A percentile compares a stretch with the other conserved stretches of the same genome.
Conservation (phyloP, 1,140 invertebrate genomes). For the Drosophila pruinosa region DNA sequence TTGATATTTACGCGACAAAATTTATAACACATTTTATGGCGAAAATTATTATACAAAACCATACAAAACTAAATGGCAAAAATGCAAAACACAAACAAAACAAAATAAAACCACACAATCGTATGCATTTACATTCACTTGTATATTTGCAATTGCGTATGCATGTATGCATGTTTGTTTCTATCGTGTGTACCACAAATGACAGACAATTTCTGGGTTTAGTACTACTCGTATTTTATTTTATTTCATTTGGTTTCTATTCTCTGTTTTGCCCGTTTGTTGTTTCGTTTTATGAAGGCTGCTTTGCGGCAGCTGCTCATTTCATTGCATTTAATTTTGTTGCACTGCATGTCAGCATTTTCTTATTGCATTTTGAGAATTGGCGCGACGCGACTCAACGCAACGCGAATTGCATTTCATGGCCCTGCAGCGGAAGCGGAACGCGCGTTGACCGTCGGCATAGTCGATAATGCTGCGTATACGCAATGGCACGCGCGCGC, state of each 20-base stretch:
- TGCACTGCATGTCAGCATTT: conserved; percentile 18
- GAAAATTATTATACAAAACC: conserved; percentile 38
- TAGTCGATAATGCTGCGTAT: conserved; percentile 60
- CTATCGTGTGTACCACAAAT: conserved; percentile 21
- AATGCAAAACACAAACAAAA: conserved; percentile 27
- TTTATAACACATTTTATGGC: conserved; percentile 51
- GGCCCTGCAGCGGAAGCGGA: conserved; percentile 55
- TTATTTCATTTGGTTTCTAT: conserved; percentile 33
- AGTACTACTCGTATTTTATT: conserved; percentile 26
- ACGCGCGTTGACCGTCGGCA: conserved; percentile 40
- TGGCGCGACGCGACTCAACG: conserved; percentile 29
- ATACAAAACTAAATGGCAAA: conserved; percentile 31
- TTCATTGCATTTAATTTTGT: conserved; percentile 22
- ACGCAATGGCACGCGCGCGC: conserved; percentile 71
- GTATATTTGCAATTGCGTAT: not conserved
- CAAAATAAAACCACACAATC: conserved; percentile 33
- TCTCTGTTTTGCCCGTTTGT: conserved; percentile 6
- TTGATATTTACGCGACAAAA: conserved; percentile 64
- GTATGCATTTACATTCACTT: not conserved
- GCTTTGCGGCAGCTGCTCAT: conserved; percentile 24
- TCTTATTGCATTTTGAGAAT: conserved; percentile 37
- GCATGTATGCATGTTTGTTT: conserved; percentile 7
- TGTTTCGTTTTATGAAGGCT: conserved; percentile 31
- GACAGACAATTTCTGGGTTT: conserved; percentile 33
- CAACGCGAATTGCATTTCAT: conserved; percentile 43